Evolutionary conservation across 2,888 invertebrate species (phyloP), one percentile per base, ranked within the genome.

Genomic region (Drosophila siamana): DNA sequence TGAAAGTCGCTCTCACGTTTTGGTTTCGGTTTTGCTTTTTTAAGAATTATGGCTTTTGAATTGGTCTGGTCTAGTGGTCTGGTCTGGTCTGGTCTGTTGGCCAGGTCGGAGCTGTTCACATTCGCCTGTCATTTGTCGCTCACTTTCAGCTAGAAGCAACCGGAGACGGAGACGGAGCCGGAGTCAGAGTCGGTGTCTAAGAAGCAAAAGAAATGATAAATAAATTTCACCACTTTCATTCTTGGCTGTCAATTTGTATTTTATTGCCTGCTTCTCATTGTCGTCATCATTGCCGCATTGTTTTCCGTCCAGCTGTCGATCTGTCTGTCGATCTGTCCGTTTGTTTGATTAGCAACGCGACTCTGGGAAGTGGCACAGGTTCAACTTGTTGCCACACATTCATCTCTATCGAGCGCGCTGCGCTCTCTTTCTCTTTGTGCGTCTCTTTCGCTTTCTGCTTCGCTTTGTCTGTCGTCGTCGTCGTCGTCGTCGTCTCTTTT

Each of bases 181-280:
- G 28, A 41, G 33, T 16, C 16, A 1, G 15, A 36, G 36, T n/a
- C 33, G n/a, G 33, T 40, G 50, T n/a, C 15, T 22, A 66, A 77
- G 62, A 76, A 62, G 63, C 48, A 52, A 67, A 36, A 36, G 28
- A 56, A 68, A 67, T 59, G 54, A 55, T 69, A 74, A 71, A 78
- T 73, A 78, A 81, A 81, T 81, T 81, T 81, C 80, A 81, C 80
- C 83, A 81, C 80, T 81, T 81, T 81, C 83, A 81, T 81, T 81
- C 80, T 81, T 79, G 78, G 69, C 78, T 79, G 79, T 80, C 82
- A 75, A 78, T 82, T 80, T 82, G 73, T 82, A 65, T 78, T 78
- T 80, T 80, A 78, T 78, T 76, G 80, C 76, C 68, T 30, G 62
- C 70, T 74, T 74, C 72, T 64, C 72, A 64, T 76, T 74, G 78